phyloP scores from a whole-genome alignment of 1,140 invertebrate species.

The Zaprionus nigranus region DNA sequence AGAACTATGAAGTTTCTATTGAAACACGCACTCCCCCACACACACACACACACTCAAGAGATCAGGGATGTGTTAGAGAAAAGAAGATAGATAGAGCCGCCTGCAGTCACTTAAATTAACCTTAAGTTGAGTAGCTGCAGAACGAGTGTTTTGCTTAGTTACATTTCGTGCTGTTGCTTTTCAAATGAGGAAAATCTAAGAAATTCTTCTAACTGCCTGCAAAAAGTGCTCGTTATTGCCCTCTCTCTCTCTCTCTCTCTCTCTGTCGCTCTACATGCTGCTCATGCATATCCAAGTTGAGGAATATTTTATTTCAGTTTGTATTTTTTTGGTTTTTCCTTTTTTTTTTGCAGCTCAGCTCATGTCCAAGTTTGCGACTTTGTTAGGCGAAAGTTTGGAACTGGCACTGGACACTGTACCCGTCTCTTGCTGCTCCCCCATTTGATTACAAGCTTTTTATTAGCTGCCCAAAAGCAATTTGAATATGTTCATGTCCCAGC shows the following conservation, averaged over 20 bases:
- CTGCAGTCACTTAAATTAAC: conserved; percentile 76
- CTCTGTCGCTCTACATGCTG: conserved; percentile 39
- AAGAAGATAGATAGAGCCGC: conserved; percentile 27
- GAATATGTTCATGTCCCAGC: conserved; percentile 68
- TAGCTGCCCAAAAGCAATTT: conserved; percentile 78
- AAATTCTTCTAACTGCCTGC: conserved; percentile 32
- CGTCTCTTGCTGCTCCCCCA: conserved; percentile 23
- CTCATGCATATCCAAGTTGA: conserved; percentile 71
- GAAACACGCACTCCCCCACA: conserved; percentile 53
- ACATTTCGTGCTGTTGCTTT: conserved; percentile 44
- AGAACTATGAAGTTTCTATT: conserved; percentile 25
- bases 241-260: neutral
- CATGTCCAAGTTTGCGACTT: conserved; percentile 75
- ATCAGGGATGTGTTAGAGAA: neutral
- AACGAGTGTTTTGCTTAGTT: conserved; percentile 79
- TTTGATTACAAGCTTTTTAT: conserved; percentile 81
- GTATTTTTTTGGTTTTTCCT: conserved; percentile 22
- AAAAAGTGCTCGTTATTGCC: conserved; percentile 47
- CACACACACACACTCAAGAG: conserved; percentile 16
- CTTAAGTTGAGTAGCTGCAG: conserved; percentile 70
- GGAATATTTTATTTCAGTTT: conserved; percentile 56
- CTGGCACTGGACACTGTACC: conserved; percentile 7
- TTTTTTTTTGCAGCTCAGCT: conserved; percentile 30
- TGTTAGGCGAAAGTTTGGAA: conserved; percentile 58
- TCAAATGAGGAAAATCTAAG: conserved; percentile 15